Evolutionary conservation across 2,888 invertebrate species (phyloP), one percentile per base, ranked within the genome.

Genomic region (Diarsia dahlii): DNA sequence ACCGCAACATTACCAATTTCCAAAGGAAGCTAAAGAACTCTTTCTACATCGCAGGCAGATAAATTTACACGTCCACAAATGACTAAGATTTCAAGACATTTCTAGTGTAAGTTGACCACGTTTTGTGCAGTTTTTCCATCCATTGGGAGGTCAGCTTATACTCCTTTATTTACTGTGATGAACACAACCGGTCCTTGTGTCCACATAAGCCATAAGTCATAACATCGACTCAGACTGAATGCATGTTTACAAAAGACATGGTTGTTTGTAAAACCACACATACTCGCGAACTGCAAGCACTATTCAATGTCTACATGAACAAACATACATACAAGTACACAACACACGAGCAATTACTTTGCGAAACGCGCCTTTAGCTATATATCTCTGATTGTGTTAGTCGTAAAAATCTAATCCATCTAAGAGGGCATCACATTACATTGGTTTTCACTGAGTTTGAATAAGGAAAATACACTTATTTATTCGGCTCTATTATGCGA

Each of bases 171-270:
- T 20, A 54, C 39, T 76, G 23, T 23, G n/a, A 62, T 15, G 39
- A 45, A 56, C 18, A 68, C 9, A 68, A 76, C 39, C 58, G 28
- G 66, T 75, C 46, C 18, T 45, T 39, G 54, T 46, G 48, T 62
- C 62, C 12, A 60, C 65, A 50, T n/a, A 48, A 46, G 13, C 45
- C 74, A 10, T 9, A 69, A 69, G n/a, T 74, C 85, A 63, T 73
- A 85, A 79, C 76, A 84, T 73, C 66, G 71, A 56, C 60, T 15
- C 23, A 6, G 9, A 15, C 45, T 81, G 64, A 76, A 82, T 85
- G 71, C 77, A 82, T 87, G 82, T 85, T 85, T 87, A 82, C 76
- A 69, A 76, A 85, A 60, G 68, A 23, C 23, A 0, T 34, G 2
- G 52, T 58, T 81, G 77, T 82, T 73, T 60, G 67, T 39, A 23